These are phyloP conservation scores for Heliornis fulica DNA, from an alignment of 2,113 vertebrate species.

Conservation along the genomic window DNA sequence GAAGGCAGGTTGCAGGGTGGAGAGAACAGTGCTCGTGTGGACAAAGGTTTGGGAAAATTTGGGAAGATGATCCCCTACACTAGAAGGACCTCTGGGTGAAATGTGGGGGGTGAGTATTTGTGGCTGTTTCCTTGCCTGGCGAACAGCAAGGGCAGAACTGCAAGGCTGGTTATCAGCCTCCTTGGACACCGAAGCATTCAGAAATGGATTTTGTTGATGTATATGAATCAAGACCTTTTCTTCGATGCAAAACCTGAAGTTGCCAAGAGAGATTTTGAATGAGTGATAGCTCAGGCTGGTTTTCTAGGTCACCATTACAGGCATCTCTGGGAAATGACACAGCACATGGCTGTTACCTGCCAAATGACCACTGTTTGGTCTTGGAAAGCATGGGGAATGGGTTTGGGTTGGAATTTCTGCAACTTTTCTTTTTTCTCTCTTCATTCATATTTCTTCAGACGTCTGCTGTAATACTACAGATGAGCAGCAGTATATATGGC, in stretches of 20 bases:
- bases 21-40: background rate
- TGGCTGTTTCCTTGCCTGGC: background rate
- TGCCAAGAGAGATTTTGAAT: background rate
- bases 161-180: background rate
- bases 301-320: background rate
- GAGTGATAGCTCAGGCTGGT: background rate
- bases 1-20: background rate
- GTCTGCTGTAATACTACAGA: background rate
- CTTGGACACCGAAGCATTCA: background rate
- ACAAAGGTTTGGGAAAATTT: background rate
- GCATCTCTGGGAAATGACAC: background rate
- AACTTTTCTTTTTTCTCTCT: background rate
- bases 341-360: background rate
- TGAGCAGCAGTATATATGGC: background rate
- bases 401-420: background rate
- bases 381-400: background rate
- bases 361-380: background rate
- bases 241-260: background rate
- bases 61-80: rapidly evolving
- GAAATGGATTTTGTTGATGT: background rate
- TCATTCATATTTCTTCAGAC: background rate
- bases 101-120: background rate
- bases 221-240: background rate
- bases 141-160: background rate
- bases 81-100: background rate